Evolutionary conservation across 2,113 vertebrate species (phyloP).

Genomic region (Casuarius casuarius): DNA sequence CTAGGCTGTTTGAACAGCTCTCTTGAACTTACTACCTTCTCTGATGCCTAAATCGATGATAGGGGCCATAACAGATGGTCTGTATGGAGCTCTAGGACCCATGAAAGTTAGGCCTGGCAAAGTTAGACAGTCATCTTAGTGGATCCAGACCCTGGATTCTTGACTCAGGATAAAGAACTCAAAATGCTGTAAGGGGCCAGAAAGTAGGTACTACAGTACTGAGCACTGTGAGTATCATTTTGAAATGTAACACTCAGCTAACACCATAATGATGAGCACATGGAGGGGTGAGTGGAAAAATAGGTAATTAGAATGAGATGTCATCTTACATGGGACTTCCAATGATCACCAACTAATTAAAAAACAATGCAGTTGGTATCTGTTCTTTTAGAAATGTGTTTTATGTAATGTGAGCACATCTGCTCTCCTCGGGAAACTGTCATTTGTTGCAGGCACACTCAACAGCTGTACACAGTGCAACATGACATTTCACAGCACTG

Average conservation of each 20-base stretch:
- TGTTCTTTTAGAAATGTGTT: not conserved
- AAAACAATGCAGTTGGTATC: not conserved
- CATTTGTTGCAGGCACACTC: not conserved
- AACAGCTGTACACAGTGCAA: not conserved
- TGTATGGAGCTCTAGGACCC: not conserved
- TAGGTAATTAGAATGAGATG: not conserved
- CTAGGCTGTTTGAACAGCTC: not conserved
- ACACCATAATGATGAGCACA: fast-evolving
- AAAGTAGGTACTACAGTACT: not conserved
- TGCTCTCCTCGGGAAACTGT: not conserved
- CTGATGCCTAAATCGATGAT: not conserved
- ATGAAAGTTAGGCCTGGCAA: not conserved
- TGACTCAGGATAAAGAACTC: not conserved
- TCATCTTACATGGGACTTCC: not conserved
- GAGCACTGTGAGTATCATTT: fast-evolving
- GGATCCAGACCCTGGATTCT: not conserved
- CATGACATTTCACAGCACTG: not conserved
- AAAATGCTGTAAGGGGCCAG: not conserved
- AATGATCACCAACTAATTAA: not conserved
- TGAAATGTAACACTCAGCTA: not conserved
- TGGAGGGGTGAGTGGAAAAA: not conserved
- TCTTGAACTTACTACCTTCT: not conserved
- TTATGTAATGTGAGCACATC: not conserved
- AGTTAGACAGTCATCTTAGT: not conserved
- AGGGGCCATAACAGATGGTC: not conserved